Percentiles rank a stretch among this genome's conserved stretches.
phyloP scores from a whole-genome alignment of 2,113 vertebrate species.

The Telmatochromis sp. region DNA sequence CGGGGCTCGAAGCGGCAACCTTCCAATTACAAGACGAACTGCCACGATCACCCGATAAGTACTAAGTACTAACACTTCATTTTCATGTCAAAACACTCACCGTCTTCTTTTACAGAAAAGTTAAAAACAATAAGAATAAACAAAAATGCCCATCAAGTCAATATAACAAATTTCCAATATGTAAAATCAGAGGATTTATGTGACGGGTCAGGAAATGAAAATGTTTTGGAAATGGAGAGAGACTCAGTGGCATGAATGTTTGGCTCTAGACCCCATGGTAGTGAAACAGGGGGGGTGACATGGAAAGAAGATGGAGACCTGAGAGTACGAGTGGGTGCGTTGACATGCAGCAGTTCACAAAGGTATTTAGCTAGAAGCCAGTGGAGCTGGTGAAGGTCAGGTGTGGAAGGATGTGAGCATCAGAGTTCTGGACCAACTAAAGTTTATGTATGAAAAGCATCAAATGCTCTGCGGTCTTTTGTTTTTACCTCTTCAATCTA shows the following conservation, averaged over 20 bases:
- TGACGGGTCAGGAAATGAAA: not conserved
- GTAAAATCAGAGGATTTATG: not conserved
- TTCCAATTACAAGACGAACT: not conserved
- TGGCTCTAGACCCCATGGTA: no score
- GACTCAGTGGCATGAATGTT: not conserved
- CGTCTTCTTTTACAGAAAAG: not conserved
- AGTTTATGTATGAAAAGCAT: not conserved
- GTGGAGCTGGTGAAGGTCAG: not conserved
- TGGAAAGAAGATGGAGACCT: not conserved
- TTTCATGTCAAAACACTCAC: not conserved
- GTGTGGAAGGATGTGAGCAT: not conserved
- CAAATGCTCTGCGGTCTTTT: not conserved
- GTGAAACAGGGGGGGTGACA: not conserved
- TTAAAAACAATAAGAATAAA: not conserved
- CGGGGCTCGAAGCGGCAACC: not conserved
- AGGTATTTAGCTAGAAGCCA: not conserved
- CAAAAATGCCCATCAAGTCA: not conserved
- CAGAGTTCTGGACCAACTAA: not conserved
- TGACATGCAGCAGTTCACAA: not conserved
- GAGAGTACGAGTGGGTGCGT: not conserved
- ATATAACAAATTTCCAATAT: not conserved
- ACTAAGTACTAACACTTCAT: not conserved
- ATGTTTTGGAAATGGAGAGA: not conserved
- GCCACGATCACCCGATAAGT: not conserved
- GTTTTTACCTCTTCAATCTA: not conserved